phyloP scores from a whole-genome alignment of 2,797 vertebrate genomes.

The Pantherophis vulpinus region DNA sequence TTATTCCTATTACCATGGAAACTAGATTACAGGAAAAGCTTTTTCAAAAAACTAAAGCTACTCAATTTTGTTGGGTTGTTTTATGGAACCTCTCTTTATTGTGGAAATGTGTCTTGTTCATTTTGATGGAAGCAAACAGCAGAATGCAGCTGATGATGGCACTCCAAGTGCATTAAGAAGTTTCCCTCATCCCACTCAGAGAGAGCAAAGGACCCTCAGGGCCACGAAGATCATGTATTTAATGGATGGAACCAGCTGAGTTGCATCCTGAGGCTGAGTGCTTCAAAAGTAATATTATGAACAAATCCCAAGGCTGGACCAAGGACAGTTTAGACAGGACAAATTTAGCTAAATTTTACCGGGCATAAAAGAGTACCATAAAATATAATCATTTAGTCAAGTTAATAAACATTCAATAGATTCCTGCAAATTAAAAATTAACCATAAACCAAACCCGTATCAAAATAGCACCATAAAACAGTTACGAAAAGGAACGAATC shows the following conservation, averaged over 20 bases:
- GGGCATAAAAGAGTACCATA: not conserved
- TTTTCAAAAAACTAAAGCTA: constrained; percentile 21
- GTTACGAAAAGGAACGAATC: not conserved
- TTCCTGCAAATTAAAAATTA: not conserved
- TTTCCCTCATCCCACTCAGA: not conserved
- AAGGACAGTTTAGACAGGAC: not conserved
- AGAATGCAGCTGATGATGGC: not conserved
- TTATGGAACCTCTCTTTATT: not conserved
- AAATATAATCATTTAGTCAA: not conserved
- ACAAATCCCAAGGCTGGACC: not conserved
- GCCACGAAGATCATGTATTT: not conserved
- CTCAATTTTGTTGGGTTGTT: constrained; percentile 4
- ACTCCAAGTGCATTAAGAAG: constrained; percentile 17
- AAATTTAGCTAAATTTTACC: not conserved
- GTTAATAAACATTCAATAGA: not conserved
- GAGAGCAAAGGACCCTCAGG: not conserved
- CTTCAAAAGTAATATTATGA: not conserved
- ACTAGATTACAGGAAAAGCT: not conserved
- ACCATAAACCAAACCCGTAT: not conserved
- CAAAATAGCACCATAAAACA: not conserved
- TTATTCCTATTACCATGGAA: constrained; percentile 35
- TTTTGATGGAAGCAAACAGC: constrained; percentile 17
- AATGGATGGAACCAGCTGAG: constrained; percentile 16
- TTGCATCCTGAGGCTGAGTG: not conserved
- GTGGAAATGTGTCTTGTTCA: not conserved